Percentiles rank a stretch among this genome's conserved stretches.
phyloP scores from a whole-genome alignment of 2,113 vertebrate species.

The Lagopus muta region DNA sequence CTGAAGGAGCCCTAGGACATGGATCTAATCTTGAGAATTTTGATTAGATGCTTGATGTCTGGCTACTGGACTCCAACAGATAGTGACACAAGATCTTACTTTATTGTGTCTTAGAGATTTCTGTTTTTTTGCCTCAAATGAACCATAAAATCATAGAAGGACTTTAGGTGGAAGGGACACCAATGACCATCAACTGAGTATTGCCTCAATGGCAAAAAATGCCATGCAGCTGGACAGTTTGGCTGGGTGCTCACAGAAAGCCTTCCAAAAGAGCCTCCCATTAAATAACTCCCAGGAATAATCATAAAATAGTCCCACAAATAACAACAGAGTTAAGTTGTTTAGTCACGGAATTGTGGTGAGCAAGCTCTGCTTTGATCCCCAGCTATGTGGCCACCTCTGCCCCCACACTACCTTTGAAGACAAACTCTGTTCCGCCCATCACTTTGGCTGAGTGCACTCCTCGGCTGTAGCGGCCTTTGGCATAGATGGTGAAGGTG shows the following conservation, averaged over 20 bases:
- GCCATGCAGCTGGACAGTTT: background rate
- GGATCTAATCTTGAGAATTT: background rate
- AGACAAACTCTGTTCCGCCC: constrained; percentile 94
- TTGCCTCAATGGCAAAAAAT: background rate
- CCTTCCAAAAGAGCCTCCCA: background rate
- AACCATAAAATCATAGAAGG: no score
- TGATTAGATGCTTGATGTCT: background rate
- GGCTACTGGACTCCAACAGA: background rate
- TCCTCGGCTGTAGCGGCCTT: constrained; percentile 92
- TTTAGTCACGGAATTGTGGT: accelerated
- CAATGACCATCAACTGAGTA: background rate
- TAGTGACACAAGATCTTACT: background rate
- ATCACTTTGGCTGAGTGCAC: constrained; percentile 87
- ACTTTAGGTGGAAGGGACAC: no score
- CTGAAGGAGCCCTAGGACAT: background rate
- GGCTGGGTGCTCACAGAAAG: background rate
- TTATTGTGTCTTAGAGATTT: background rate
- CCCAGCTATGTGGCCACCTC: background rate
- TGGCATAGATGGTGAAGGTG: constrained; percentile 94
- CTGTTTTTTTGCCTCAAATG: background rate
- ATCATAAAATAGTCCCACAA: background rate
- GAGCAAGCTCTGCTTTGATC: background rate
- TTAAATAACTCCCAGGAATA: background rate
- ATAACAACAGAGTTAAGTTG: background rate
- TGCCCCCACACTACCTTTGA: constrained; percentile 85